These are phyloP conservation scores for Drosophila oshimai DNA, from an alignment of 1,140 invertebrate species.

Conservation along the genomic window DNA sequence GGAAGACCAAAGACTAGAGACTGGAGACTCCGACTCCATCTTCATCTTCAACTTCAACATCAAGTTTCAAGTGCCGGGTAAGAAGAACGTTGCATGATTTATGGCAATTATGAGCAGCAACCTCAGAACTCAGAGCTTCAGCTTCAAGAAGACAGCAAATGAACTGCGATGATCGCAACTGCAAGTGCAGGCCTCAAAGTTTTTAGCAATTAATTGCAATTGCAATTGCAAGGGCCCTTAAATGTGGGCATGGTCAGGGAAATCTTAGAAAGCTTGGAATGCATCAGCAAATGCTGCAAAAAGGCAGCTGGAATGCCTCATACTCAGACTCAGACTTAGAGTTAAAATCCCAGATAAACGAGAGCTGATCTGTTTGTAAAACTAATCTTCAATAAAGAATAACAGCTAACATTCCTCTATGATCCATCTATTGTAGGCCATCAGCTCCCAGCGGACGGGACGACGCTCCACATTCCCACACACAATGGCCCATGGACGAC, in stretches of 20 bases:
- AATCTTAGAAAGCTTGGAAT: slow-evolving; percentile 2
- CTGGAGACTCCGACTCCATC: not conserved
- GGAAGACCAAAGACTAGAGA: slow-evolving; percentile 1
- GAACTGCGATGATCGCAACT: slow-evolving; percentile 1
- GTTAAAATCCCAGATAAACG: not conserved
- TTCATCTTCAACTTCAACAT: slow-evolving; percentile 35
- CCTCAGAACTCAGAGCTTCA: not conserved
- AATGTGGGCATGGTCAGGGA: slow-evolving; percentile 16
- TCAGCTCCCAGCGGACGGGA: not conserved
- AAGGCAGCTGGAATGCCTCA: not conserved
- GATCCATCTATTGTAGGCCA: not conserved
- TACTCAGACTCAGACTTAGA: not conserved
- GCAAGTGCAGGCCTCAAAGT: slow-evolving; percentile 42
- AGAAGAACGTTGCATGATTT: slow-evolving; percentile 74
- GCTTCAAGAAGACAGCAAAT: slow-evolving; percentile 5
- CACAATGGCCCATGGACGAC: not conserved
- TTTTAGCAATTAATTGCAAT: slow-evolving; percentile 53
- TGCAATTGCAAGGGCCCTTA: slow-evolving; percentile 30
- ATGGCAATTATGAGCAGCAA: slow-evolving; percentile 72
- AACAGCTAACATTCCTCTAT: no score
- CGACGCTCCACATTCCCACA: slow-evolving; percentile 1
- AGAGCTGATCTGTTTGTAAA: slow-evolving; percentile 4
- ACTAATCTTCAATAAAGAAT: no score
- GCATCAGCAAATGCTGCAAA: not conserved
- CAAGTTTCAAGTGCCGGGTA: slow-evolving; percentile 51